Percentiles rank a stretch among this genome's conserved stretches.
Conservation (phyloP, 2,797 vertebrate species). For the Enteromius trimaculatus region DNA sequence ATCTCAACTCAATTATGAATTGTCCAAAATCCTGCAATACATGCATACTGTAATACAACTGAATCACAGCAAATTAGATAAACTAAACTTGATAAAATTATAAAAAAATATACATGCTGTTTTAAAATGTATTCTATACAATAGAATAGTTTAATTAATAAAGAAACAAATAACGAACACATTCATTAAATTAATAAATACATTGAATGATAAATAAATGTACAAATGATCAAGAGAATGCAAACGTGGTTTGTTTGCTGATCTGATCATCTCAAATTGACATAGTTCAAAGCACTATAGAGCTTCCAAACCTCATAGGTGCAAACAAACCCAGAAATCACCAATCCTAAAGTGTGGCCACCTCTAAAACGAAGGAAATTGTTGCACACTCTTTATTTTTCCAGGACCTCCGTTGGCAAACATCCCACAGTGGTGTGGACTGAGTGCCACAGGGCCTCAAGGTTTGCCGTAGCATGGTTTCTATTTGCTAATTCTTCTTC, state of each 20-base stretch:
- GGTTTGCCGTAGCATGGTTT: conserved; percentile 24
- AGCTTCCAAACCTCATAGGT: not conserved
- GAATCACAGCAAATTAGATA: not conserved
- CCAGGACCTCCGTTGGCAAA: conserved; percentile 40
- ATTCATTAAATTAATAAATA: not conserved
- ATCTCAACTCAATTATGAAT: not conserved
- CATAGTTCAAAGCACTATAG: not conserved
- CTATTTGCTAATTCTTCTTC: conserved; percentile 41
- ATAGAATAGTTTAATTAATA: not conserved
- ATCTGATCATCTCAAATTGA: not conserved
- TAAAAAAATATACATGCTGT: not conserved
- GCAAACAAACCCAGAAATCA: not conserved
- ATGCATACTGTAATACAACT: not conserved
- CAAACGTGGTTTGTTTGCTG: not conserved
- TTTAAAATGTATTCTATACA: not conserved
- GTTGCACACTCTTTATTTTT: not conserved
- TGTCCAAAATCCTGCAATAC: not conserved
- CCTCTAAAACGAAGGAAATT: not conserved
- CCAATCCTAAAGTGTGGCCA: conserved; percentile 18
- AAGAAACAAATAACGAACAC: not conserved
- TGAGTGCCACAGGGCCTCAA: conserved; percentile 20
- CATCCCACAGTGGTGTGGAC: conserved; percentile 30
- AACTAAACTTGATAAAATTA: not conserved
- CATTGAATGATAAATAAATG: not conserved
- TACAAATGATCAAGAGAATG: not conserved